Evolutionary conservation across 2,797 vertebrate genomes (phyloP), one percentile per base, ranked within the genome.

Genomic region (Setipinna tenuifilis): DNA sequence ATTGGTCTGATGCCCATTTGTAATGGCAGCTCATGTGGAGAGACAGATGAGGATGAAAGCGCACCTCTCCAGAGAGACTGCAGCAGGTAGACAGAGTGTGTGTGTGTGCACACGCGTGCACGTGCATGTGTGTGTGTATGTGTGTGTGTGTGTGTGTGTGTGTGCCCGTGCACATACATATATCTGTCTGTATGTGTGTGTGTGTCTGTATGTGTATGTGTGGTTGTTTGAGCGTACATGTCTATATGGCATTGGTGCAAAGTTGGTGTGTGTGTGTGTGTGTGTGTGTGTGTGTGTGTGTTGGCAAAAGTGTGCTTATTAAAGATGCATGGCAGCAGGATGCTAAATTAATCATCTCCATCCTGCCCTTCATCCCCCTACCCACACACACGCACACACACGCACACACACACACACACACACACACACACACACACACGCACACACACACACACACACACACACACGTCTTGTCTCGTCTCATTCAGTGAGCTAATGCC

Each of bases 401-500:
- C 62, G 68, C 21, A 88, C 48, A 83, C 85, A 91, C 48, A 23
- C 91, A 92, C 57, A 87, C 88, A 93, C 92, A 54, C 50, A 54
- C 50, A 54, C 50, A 54, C 50, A 54, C 50, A 54, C 50, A 54
- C 50, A 54, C 50, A 54, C 50, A 54, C 50, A 54, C 50, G 9
- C 50, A 54, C 50, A 9, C 50, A 54, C 50, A 54, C 50, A 54
- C 2, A 54, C 50, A 54, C 2, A 54, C 50, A 54, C 50, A 54
- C 50, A 54, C 50, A 54, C 50, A 54, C 50, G 9, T 61, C 58
- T n/a, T n/a, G 17, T 61, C 58, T 61, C 21, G 21, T 62, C n/a
- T n/a, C n/a, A 84, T 87, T 88, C 83, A 71, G 92, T 92, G 92
- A 92, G 94, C 92, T 95, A 94, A 95, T 95, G 94, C 90, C 93